These are phyloP conservation scores for Diphyllodes magnificus DNA, from an alignment of 2,113 vertebrate species.

Conservation along the genomic window DNA sequence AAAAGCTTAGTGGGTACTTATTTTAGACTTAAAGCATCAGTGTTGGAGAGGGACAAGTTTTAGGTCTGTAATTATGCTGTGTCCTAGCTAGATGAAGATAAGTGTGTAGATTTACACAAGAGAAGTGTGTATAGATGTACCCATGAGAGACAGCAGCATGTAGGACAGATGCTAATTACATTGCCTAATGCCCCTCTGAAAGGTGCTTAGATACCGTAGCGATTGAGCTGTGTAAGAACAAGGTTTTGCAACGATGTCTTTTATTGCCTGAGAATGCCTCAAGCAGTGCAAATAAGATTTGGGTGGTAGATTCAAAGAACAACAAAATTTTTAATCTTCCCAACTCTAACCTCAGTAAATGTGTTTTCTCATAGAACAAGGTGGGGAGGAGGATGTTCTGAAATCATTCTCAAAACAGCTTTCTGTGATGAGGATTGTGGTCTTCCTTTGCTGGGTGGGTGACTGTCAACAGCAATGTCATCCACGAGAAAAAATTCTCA, in stretches of 20 bases:
- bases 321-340: not conserved
- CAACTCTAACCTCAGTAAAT: not conserved
- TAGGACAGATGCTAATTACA: not conserved
- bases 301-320: not conserved
- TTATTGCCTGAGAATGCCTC: slow-evolving; percentile 45
- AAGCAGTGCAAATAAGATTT: slow-evolving; percentile 14
- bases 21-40: not conserved
- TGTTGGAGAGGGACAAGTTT: not conserved
- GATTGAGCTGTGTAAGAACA: not conserved
- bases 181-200: slow-evolving; percentile 21
- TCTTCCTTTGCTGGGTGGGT: not conserved
- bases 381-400: not conserved
- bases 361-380: not conserved
- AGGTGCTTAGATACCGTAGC: not conserved
- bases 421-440: not conserved
- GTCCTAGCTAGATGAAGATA: not conserved
- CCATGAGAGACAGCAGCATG: not conserved
- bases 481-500: not conserved
- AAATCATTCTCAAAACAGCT: not conserved
- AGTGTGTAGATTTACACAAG: not conserved
- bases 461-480: not conserved
- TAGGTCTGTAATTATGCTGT: not conserved
- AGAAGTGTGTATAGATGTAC: not conserved
- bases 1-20: not conserved
- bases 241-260: slow-evolving; percentile 3